Conservation (phyloP, 2,888 invertebrate genomes). For the Dexiosoma caninum region DNA sequence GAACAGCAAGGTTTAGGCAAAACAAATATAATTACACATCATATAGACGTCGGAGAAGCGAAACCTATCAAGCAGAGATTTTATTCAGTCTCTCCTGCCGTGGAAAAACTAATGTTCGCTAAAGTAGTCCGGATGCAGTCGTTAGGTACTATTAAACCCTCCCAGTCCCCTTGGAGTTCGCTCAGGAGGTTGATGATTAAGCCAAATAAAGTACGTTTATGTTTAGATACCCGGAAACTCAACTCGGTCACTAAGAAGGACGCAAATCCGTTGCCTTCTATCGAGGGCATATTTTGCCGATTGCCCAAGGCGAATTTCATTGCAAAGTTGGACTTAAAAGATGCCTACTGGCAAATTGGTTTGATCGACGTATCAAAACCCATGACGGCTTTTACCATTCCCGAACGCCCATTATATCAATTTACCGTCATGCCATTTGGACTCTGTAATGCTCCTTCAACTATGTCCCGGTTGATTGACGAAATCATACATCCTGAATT, state of each 20-base stretch:
- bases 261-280: neutral
- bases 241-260: neutral
- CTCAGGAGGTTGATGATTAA: neutral
- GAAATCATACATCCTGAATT: neutral
- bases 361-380: too few relatives aligned
- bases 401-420: neutral
- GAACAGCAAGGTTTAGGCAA: neutral
- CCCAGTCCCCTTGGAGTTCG: neutral
- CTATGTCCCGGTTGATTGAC: neutral
- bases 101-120: neutral
- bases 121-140: too few relatives aligned
- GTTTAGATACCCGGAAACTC: neutral
- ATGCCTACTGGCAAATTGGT: neutral
- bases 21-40: neutral
- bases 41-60: neutral
- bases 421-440: neutral
- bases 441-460: too few relatives aligned
- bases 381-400: too few relatives aligned
- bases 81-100: neutral
- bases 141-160: too few relatives aligned
- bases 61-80: neutral
- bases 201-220: neutral
- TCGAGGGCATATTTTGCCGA: neutral
- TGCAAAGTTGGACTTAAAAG: too few relatives aligned
- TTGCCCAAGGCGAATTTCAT: too few relatives aligned